Base-by-base conservation (phyloP, 2,113 vertebrate genomes). In the Phylloscopus whistleri region DNA sequence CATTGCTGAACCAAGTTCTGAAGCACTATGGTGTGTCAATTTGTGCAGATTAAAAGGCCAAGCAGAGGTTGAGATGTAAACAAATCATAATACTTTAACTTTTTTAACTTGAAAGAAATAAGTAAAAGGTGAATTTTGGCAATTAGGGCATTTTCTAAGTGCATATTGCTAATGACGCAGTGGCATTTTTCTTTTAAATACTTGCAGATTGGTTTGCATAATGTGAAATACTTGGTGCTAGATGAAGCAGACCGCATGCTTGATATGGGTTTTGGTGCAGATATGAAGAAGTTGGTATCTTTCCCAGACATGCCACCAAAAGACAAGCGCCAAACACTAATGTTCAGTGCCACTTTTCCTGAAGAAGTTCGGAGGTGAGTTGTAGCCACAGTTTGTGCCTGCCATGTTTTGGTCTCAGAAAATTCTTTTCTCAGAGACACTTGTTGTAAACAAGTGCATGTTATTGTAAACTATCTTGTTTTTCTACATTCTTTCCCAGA, bases 161-260 rank as follows among this genome's bases (percentile, higher is more conserved):
- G 2, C 35, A 2, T 52, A 10, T 8, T 53, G 17, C 56, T 19
- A 43, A 8, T 72, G 59, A 73, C 59, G 24, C 11, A 70, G 27
- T 41, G 10, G 4, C 33, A 3, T 73, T 83, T 77, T 79, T 89
- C 26, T 79, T 83, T 70, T 22, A 79, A 94, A 93, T 84, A 13
- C 23, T 90, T 90, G 33, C 88, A 99, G 99, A 97, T 99, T 75
- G 98, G 98, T 28, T 92, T 99, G 73, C 96, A 41, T 30, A 98
- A 99, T 59, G 52, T 99, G 86, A 98, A 97, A 7, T 99, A 99
- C 30, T 89, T 99, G 90, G 98, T 99, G 63, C 92, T 99, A 88
- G 99, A 99, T 92, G 99, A 99, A 97, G 99, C 99, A 0, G 99
- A 99, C 93, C 98, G 98, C 26, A 99, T 99, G 99, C 90, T 99